Conservation (phyloP, 2,888 invertebrate genomes). For the Cremastinae sp. region DNA sequence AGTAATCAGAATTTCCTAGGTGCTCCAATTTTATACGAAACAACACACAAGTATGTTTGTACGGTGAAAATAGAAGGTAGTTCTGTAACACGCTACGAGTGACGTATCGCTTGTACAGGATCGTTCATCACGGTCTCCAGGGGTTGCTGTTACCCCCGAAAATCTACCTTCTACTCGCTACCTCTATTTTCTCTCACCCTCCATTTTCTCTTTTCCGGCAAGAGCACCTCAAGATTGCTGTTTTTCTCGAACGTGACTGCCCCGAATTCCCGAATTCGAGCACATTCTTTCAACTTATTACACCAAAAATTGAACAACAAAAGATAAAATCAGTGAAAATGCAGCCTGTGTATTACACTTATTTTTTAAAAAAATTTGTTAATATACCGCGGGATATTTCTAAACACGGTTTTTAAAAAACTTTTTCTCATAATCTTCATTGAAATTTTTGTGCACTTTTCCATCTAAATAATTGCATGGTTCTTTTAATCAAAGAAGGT, state of each 20-base stretch:
- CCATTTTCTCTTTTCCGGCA: conserved; percentile 5
- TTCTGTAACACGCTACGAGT: conserved; percentile 64
- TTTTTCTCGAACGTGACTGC: conserved; percentile 21
- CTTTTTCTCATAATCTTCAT: too few species aligned
- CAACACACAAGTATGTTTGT: conserved; percentile 12
- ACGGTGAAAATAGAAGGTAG: conserved; percentile 34
- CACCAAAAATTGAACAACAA: too few species aligned
- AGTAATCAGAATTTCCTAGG: neutral
- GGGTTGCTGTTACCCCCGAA: conserved; percentile 60
- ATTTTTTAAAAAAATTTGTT: too few species aligned
- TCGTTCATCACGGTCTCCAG: conserved; percentile 69
- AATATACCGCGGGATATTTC: too few species aligned
- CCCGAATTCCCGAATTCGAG: too few species aligned
- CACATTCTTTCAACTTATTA: too few species aligned
- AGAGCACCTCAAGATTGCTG: conserved; percentile 31
- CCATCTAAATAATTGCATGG: too few species aligned
- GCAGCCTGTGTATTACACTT: too few species aligned
- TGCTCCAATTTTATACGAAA: conserved; percentile 22
- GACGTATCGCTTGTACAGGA: conserved; percentile 67
- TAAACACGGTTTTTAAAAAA: too few species aligned
- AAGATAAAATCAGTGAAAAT: too few species aligned
- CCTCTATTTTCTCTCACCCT: conserved; percentile 14
- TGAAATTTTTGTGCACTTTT: too few species aligned
- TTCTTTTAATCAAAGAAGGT: too few species aligned
- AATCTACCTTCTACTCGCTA: conserved; percentile 49